Base-by-base conservation (phyloP, 1,140 invertebrate species). In the honey bee (Apis mellifera) region DNA sequence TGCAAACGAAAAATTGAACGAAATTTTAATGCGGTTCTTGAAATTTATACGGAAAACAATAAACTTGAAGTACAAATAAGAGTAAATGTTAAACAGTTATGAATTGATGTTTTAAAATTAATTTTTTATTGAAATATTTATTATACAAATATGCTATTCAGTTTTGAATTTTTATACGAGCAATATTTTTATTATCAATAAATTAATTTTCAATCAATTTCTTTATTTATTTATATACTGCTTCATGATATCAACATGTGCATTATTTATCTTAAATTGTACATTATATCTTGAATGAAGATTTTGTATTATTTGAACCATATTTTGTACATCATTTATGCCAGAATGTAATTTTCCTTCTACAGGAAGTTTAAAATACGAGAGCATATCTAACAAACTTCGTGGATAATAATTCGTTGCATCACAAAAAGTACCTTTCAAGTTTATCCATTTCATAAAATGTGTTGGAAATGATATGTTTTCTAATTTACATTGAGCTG, bases 401-500 rank as follows among this genome's bases (percentile, higher is more conserved):
- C 82, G 82, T 19, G 94, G 94, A 86, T 90, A 94, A 82, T 87
- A 59, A 4, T 90, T 78, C 0, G 85, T 92, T 4, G 78, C 77
- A 1, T 85, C 19, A n/a, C 78, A 90, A 74, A 92, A 93, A 9
- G 59, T 93, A 87, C 92, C 94, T 92, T 96, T 96, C 9, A 96
- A 92, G 88, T 96, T 95, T 62, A 96, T 95, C 96, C 96, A 96
- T n/a, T 91, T 78, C 19, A 92, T 91, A 70, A 95, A 95, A 87
- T 95, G 94, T 21, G 88, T n/a, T 9, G 95, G 94, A n/a, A 95
- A 57, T 15, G 83, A 48, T n/a, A 96, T 83, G 1, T 91, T 85
- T 11, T 95, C 94, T 52, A 94, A 85, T 21, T 89, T 21, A 85
- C 95, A 96, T 84, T 96, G 95, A 0, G 85, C 85, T 17, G 95